These are phyloP conservation scores for Lophochroa leadbeateri DNA, from an alignment of 2,113 vertebrate species.

Conservation along the genomic window DNA sequence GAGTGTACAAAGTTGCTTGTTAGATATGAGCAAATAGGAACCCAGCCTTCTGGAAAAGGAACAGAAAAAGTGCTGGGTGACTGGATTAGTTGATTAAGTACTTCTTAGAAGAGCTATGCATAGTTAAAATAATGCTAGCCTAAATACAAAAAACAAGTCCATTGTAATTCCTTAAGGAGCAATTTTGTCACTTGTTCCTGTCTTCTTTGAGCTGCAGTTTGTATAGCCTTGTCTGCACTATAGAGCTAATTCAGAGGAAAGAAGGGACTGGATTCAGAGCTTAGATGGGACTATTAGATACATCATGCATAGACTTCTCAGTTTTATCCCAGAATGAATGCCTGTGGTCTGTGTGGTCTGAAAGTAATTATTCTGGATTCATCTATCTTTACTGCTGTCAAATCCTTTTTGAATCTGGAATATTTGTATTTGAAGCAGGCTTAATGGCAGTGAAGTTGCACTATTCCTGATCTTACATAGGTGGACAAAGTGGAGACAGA, in stretches of 20 bases:
- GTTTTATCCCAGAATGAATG: neutral
- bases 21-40: neutral
- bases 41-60: neutral
- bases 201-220: neutral
- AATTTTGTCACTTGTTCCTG: neutral
- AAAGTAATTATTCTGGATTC: neutral
- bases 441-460: neutral
- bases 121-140: neutral
- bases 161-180: neutral
- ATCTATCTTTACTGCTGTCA: neutral
- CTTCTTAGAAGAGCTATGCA: neutral
- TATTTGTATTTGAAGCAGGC: neutral
- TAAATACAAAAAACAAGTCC: neutral
- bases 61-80: neutral
- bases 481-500: neutral
- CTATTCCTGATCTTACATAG: neutral
- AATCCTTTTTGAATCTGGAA: neutral
- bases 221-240: neutral
- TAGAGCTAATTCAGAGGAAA: neutral
- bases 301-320: neutral
- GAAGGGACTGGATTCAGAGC: neutral
- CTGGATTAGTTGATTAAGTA: neutral
- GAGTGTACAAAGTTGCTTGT: neutral
- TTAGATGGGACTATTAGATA: neutral
- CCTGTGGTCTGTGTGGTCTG: neutral